Base-by-base conservation (phyloP, 2,113 vertebrate species). In the Brachyhypopomus gauderio region DNA sequence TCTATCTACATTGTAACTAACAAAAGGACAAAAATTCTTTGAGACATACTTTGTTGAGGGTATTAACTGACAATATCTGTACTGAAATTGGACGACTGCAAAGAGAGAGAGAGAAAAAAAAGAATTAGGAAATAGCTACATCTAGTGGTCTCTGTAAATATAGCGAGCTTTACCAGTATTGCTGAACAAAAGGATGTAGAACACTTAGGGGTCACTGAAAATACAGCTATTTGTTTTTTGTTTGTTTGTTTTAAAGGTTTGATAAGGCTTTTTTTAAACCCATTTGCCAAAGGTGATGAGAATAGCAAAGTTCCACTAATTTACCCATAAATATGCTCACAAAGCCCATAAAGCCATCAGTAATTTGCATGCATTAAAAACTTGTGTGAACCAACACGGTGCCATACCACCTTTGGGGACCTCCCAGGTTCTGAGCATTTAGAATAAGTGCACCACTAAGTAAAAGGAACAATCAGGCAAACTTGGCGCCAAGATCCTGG, bases 121-220 rank as follows among this genome's bases (percentile, higher is more conserved):
- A 82, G 60, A 85, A 22, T 41, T 52, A 73, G 87, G 81, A 85
- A 74, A 87, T 82, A 82, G 88, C 87, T 81, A 89, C 88, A 89
- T 70, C 91, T 87, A 88, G 91, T 91, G 91, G 89, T 75, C 62
- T 84, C 84, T 30, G 38, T 58, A 6, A 12, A 56, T 9, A 71
- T 20, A 73, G 5, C 38, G 75, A 17, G 20, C 41, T 71, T 11
- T 11, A 9, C 25, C 3, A 56, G 64, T 52, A 38, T 19, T 36
- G 19, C 11, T 78, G 22, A 62, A 27, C 22, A 36, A 23, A 34
- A 34, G 52, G 22, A 72, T 72, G 34, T 27, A 25, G 34, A 11
- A 34, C 59, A 78, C n/a, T 66, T 66, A 41, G 72, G 16, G 66
- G 62, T 83, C 67, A 80, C 36, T 70, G 45, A 7, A 38, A 73